Evolutionary conservation across 2,797 vertebrate species (phyloP).

Genomic region (Dryobates pubescens): DNA sequence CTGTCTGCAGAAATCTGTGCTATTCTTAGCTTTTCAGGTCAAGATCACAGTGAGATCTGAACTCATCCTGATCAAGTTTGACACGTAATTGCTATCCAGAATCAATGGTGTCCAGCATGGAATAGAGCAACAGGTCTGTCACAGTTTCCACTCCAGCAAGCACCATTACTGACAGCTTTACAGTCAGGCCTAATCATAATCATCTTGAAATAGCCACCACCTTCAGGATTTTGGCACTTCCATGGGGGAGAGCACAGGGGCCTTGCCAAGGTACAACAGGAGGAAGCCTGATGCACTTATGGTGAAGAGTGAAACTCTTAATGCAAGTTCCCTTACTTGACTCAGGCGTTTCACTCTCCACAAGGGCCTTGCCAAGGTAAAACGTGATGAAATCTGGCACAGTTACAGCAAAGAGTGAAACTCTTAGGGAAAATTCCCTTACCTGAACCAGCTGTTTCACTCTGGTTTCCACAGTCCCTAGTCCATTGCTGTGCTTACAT

Average conservation of each 20-base stretch:
- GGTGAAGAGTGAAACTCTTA: no score
- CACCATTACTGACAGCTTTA: neutral
- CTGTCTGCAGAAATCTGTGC: neutral
- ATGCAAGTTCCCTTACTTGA: no score
- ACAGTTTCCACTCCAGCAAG: neutral
- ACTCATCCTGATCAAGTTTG: neutral
- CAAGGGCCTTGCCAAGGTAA: no score
- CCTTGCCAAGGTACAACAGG: neutral
- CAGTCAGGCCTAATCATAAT: neutral
- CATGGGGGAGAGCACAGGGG: neutral
- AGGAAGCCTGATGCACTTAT: no score
- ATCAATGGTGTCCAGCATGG: neutral
- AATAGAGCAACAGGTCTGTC: neutral
- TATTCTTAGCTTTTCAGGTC: neutral
- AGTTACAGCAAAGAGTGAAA: no score
- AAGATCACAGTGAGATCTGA: neutral
- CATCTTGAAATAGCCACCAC: neutral
- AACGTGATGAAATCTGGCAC: no score
- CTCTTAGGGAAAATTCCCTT: no score
- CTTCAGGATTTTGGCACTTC: neutral
- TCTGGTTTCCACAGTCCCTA: no score
- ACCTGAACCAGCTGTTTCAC: no score
- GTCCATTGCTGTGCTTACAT: no score
- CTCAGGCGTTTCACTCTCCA: no score
- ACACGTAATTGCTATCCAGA: neutral